Evolutionary conservation across 2,113 vertebrate species (phyloP), one percentile per base, ranked within the genome.

Genomic region (Carettochelys insculpta): DNA sequence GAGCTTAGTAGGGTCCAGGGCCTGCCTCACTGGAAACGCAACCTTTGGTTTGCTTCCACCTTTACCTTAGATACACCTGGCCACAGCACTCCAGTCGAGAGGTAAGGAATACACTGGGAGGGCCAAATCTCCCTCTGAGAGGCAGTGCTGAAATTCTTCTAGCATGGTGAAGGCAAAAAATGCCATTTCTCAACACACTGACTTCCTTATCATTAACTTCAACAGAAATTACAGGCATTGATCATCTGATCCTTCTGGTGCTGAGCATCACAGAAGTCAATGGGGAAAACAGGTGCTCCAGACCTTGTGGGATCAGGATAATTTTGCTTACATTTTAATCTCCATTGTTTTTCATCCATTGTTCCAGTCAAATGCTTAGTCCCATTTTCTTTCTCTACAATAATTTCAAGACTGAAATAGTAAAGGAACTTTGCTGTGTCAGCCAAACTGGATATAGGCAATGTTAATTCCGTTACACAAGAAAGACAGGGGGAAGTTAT

Each of bases 221-320:
- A 20, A 65, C 4, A n/a, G 61, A 20, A 22, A 38, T 68, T 38
- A 68, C 19, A 22, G n/a, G n/a, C n/a, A 17, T 68, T 38, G 9
- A 29, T 6, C 11, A 8, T 27, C 41, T 73, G 43, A 45, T 75
- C 29, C 31, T 53, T 83, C 7, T 20, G 5, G 7, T 20, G 22
- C 24, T 3, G 3, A 2, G 8, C 2, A 2, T 61, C 77, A n/a
- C 1, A 48, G 48, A 68, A n/a, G 20, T 11, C 48, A 56, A 3
- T 11, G 1, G 16, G 13, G 85, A 92, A 65, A 24, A 76, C 29
- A 22, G 87, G 87, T 75, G 11, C 34, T 82, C 25, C 78, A 17
- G 3, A 5, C 13, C 50, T 45, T 54, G 11, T 82, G 75, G 51
- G 53, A 34, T 34, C 27, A 87, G 3, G 53, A 61, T 85, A 82